Evolutionary conservation across 2,888 invertebrate species (phyloP).

Genomic region (Drosophila phalerata): DNA sequence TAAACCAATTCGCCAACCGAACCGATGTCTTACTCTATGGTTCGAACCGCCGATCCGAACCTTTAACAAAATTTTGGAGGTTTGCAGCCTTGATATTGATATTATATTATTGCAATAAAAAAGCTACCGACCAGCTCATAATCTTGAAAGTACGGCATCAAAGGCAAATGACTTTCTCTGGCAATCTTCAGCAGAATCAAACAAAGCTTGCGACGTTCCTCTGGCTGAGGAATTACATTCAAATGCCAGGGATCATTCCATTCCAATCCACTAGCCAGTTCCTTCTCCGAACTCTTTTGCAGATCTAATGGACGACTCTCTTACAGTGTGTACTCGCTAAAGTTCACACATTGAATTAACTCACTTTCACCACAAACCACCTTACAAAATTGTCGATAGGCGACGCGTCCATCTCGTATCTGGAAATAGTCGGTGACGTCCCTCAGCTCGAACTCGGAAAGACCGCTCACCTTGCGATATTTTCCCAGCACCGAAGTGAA

Average conservation of each 20-base stretch:
- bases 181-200: slow-evolving; percentile 91
- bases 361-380: slow-evolving; percentile 87
- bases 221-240: slow-evolving; percentile 88
- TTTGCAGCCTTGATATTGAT: too few species aligned
- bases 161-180: slow-evolving; percentile 87
- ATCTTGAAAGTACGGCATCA: slow-evolving; percentile 88
- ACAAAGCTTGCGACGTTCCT: slow-evolving; percentile 89
- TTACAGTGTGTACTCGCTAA: not conserved
- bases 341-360: slow-evolving; percentile 11
- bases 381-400: slow-evolving; percentile 91
- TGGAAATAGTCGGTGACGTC: slow-evolving; percentile 92
- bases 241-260: slow-evolving; percentile 91
- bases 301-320: slow-evolving; percentile 44
- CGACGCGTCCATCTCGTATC: slow-evolving; percentile 91
- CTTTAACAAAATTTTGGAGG: too few species aligned
- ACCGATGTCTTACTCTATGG: too few species aligned
- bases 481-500: slow-evolving; percentile 90
- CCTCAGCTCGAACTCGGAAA: slow-evolving; percentile 90
- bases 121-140: slow-evolving; percentile 84
- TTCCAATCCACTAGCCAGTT: slow-evolving; percentile 87
- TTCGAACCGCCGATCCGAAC: too few species aligned
- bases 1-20: too few species aligned
- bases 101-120: too few species aligned
- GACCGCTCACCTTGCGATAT: slow-evolving; percentile 88
- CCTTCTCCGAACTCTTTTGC: slow-evolving; percentile 65